Base-by-base conservation (phyloP, 2,888 invertebrate genomes). In the Torymus tubicola region DNA sequence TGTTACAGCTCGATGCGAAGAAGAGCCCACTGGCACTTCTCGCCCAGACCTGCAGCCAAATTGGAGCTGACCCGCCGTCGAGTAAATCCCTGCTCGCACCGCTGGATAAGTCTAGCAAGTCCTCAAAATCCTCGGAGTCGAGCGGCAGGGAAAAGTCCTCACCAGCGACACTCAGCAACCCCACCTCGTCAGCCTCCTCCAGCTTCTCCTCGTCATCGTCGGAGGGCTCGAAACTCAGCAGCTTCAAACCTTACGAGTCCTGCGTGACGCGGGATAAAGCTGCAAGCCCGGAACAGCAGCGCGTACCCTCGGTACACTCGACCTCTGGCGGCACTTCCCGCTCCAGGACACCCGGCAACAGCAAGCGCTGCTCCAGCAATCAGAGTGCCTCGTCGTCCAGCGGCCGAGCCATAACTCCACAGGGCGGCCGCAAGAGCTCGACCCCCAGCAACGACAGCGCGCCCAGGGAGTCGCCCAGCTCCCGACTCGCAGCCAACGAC, bases 31-130 rank as follows among this genome's bases (percentile, higher is more conserved):
- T 99, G 91, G 98, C 98, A 69, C 93, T 99, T 82, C 92, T 99
- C 87, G 98, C 98, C 73, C 98, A 98, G 91, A 99, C 99, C 75
- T 99, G 99, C 93, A 98, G 98, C 91, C 98, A 98, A 89, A 99
- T 99, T 88, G 99, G 98, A 84, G 95, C 96, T 5, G 98, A 98
- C 91, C 93, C 96, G 72, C 95, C 96, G 61, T 89, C 91, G 68
- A 95, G 95, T 90, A 94, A 95, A 75, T 95, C 96, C 88, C 92
- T 96, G 81, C 92, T 96, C 85, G 94, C 95, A 84, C 94, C 95
- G 80, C 93, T 95, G 77, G 96, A 96, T 86, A 95, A 96, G 21
- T 82, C 86, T 18, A 93, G 93, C 86, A 93, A 93, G 87, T 86
- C 84, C 65, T 85, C 89, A 86, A 93, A 93, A 87, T 87, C 84